phyloP scores from a whole-genome alignment of 2,113 vertebrate genomes.

The Marmota flaviventris region DNA sequence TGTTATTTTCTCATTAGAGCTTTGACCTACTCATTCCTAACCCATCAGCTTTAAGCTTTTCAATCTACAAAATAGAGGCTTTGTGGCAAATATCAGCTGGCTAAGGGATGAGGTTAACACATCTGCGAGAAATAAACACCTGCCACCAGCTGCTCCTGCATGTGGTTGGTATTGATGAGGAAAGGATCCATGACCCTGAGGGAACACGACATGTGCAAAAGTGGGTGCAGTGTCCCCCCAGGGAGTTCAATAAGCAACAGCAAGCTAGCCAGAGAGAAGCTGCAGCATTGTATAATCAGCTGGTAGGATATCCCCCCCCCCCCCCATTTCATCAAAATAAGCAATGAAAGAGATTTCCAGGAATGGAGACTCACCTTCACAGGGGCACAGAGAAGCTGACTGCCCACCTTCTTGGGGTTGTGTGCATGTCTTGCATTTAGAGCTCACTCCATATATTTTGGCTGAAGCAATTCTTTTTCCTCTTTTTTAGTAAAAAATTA shows the following conservation, averaged over 20 bases:
- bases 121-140: neutral
- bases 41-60: neutral
- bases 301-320: neutral
- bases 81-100: neutral
- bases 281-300: rapidly evolving
- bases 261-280: neutral
- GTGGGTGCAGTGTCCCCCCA: neutral
- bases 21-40: conserved; percentile 59
- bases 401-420: neutral
- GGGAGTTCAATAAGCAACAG: neutral
- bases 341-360: neutral
- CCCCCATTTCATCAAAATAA: neutral
- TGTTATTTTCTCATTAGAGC: conserved; percentile 64
- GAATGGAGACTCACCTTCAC: neutral
- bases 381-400: neutral
- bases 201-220: neutral
- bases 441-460: neutral
- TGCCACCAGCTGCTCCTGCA: neutral
- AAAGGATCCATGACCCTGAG: neutral
- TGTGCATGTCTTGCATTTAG: neutral
- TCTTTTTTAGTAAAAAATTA: neutral
- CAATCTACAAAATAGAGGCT: neutral
- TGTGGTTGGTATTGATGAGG: neutral
- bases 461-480: neutral
- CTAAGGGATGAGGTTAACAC: neutral